These are phyloP conservation scores for Thryonomys swinderianus DNA, from an alignment of 2,113 vertebrate species.

Conservation along the genomic window DNA sequence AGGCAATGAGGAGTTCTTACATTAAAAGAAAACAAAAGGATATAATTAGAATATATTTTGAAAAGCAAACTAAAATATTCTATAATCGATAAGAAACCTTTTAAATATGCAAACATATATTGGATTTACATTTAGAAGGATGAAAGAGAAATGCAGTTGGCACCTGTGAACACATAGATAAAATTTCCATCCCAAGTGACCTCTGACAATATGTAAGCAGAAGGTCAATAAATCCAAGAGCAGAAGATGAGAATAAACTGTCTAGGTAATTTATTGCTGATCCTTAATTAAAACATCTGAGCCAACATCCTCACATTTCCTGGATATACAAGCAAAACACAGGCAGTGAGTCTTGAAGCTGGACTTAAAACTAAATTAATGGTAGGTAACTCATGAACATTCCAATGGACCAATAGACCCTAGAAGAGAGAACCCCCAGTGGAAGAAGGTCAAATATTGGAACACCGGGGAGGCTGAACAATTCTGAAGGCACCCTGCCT, in stretches of 20 bases:
- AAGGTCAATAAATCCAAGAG: slow-evolving; percentile 15
- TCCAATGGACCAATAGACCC: neutral
- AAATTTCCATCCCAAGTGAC: neutral
- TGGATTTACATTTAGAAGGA: neutral
- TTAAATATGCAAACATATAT: neutral
- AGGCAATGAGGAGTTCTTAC: neutral
- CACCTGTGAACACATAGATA: neutral
- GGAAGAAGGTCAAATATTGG: neutral
- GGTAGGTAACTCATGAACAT: neutral
- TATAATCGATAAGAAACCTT: neutral
- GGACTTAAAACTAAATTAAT: slow-evolving; percentile 21
- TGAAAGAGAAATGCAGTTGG: neutral
- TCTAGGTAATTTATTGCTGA: slow-evolving; percentile 41
- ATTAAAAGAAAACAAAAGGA: slow-evolving; percentile 13
- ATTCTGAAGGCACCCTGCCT: neutral
- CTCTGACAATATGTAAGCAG: neutral
- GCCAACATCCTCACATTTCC: neutral
- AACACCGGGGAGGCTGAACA: neutral
- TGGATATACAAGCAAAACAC: neutral
- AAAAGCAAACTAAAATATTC: neutral
- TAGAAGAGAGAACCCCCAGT: neutral
- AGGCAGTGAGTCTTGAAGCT: neutral
- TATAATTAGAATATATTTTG: neutral
- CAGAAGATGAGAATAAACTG: neutral
- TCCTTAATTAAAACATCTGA: slow-evolving; percentile 42